phyloP scores from a whole-genome alignment of 1,140 invertebrate species.

The Drosophila ironensis region DNA sequence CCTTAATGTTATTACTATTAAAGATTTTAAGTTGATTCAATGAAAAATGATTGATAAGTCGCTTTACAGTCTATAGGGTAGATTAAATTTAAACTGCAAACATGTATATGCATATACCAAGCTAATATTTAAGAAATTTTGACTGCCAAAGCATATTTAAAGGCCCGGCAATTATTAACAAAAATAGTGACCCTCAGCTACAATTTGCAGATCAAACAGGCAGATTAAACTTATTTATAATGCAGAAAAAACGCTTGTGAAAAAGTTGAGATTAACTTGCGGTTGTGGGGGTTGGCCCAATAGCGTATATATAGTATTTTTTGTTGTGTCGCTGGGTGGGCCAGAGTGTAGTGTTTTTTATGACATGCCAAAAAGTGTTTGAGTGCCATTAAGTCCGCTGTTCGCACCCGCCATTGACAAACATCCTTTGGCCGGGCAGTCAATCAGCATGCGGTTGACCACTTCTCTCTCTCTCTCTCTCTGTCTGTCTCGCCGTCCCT shows the following conservation, averaged over 20 bases:
- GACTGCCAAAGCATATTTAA: no score
- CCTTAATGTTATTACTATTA: no score
- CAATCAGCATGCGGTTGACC: constrained; percentile 31
- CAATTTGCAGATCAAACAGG: neutral
- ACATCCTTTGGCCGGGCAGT: constrained; percentile 28
- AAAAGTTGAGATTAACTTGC: neutral
- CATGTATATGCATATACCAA: no score
- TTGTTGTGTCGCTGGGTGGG: constrained; percentile 9
- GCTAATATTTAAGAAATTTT: no score
- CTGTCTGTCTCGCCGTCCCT: neutral
- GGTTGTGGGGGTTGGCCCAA: neutral
- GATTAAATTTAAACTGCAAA: no score
- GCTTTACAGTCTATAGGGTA: no score
- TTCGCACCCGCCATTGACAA: constrained; percentile 44
- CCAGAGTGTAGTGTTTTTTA: constrained; percentile 68
- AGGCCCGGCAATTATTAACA: no score
- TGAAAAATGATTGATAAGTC: no score
- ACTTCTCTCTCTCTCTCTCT: constrained; percentile 18
- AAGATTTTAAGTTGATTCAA: no score
- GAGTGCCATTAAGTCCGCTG: constrained; percentile 77
- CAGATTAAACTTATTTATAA: no score
- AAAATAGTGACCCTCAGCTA: no score
- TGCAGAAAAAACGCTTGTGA: neutral
- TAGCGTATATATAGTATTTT: neutral
- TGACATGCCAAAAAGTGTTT: constrained; percentile 77